A percentile compares a stretch with the other conserved stretches of the same genome.
phyloP scores from a whole-genome alignment of 2,888 invertebrate species.

The Noctuana brunneofusca region DNA sequence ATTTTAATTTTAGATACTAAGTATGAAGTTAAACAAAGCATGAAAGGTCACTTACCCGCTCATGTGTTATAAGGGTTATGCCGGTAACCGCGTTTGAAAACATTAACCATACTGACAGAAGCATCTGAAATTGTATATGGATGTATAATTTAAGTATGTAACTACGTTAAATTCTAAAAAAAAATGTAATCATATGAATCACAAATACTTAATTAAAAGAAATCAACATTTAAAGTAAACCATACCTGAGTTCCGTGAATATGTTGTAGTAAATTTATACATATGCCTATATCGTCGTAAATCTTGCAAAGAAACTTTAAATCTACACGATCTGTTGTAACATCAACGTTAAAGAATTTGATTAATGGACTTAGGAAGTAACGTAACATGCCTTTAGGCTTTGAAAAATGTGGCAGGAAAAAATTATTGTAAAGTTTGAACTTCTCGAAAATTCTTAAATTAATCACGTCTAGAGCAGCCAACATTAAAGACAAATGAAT shows the following conservation, averaged over 20 bases:
- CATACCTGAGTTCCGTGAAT: slow-evolving; percentile 54
- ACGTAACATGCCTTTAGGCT: slow-evolving; percentile 28
- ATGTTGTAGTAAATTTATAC: slow-evolving; percentile 55
- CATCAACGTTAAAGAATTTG: slow-evolving; percentile 42
- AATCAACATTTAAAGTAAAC: neutral
- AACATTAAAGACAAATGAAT: slow-evolving; percentile 52
- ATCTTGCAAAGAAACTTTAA: slow-evolving; percentile 52
- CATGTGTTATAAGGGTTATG: slow-evolving; percentile 50
- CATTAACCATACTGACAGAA: slow-evolving; percentile 58
- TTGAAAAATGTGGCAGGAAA: slow-evolving; percentile 25
- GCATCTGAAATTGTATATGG: slow-evolving; percentile 45
- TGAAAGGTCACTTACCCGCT: slow-evolving; percentile 45
- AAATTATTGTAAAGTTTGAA: slow-evolving; percentile 35
- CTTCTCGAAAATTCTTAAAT: slow-evolving; percentile 41
- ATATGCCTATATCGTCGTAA: slow-evolving; percentile 56
- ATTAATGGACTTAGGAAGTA: slow-evolving; percentile 46
- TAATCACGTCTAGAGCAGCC: slow-evolving; percentile 50
- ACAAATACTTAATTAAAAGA: neutral
- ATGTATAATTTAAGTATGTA: neutral
- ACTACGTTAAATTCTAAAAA: neutral
- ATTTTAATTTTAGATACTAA: neutral
- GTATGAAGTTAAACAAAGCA: neutral
- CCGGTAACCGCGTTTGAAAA: slow-evolving; percentile 59
- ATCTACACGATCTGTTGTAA: slow-evolving; percentile 35
- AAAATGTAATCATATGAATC: too few relatives aligned